Evolutionary conservation across 2,113 vertebrate species (phyloP).

Genomic region (Leuciscus idus): DNA sequence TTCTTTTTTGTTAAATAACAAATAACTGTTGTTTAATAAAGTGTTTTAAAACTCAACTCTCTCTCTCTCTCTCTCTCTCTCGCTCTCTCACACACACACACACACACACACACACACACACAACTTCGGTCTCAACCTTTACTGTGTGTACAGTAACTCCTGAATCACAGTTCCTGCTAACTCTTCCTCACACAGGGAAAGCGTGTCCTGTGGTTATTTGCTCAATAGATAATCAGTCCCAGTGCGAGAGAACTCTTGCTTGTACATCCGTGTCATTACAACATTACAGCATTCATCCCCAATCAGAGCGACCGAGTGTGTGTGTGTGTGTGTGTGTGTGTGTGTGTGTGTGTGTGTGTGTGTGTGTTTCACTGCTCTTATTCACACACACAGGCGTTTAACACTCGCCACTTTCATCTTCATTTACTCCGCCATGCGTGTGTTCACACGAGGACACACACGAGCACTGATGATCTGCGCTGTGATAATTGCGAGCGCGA

Average conservation of each 20-base stretch:
- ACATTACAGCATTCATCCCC: neutral
- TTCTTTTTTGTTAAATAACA: too few species aligned
- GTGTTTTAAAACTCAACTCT: too few species aligned
- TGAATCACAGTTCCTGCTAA: neutral
- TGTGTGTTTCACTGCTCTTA: neutral
- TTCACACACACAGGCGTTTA: constrained; percentile 28
- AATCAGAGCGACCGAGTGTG: constrained; percentile 12
- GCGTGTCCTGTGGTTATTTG: neutral
- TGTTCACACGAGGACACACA: constrained; percentile 2
- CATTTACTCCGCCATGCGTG: constrained; percentile 26
- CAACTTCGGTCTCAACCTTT: too few species aligned
- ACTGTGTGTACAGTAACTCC: neutral
- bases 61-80: neutral
- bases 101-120: too few species aligned
- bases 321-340: too few species aligned
- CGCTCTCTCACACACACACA: neutral
- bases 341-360: constrained; percentile 7
- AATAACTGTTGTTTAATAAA: too few species aligned
- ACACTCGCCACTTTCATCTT: constrained; percentile 6
- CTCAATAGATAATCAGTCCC: constrained; percentile 16
- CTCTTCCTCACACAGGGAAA: neutral
- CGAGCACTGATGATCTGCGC: constrained; percentile 28
- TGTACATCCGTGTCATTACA: constrained; percentile 32
- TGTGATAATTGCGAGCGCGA: constrained; percentile 46
- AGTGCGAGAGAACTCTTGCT: neutral